A percentile compares a stretch with the other conserved stretches of the same genome.
Evolutionary conservation across 2,888 invertebrate species (phyloP).

Genomic region (Taenaris catops): DNA sequence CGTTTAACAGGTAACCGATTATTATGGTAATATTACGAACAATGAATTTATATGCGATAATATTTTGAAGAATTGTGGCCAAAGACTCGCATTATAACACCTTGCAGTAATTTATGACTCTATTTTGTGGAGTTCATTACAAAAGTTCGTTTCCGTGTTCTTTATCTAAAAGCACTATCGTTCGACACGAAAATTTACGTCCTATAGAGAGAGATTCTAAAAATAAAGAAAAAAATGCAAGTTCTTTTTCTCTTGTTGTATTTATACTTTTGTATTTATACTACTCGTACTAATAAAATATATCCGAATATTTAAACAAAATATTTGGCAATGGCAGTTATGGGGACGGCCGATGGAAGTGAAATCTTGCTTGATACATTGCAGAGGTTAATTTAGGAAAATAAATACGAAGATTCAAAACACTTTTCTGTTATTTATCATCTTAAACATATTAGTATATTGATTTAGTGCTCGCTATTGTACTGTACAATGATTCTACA

Average conservation of each 20-base stretch:
- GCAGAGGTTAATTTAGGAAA: no score
- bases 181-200: constrained; percentile 60
- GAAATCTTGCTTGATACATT: no score
- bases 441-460: no score
- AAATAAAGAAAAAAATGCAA: constrained; percentile 9
- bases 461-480: no score
- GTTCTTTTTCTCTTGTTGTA: background rate
- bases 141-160: constrained; percentile 75
- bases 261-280: no score
- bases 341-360: no score
- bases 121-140: constrained; percentile 62
- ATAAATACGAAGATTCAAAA: no score
- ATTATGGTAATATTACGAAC: constrained; percentile 67
- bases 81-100: constrained; percentile 58
- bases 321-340: no score
- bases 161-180: constrained; percentile 63
- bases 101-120: constrained; percentile 72
- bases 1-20: constrained; percentile 67
- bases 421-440: no score
- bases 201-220: constrained; percentile 26
- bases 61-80: constrained; percentile 73
- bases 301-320: no score
- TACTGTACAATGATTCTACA: no score
- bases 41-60: constrained; percentile 55
- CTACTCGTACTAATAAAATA: no score